Percentiles rank a stretch among this genome's conserved stretches.
Evolutionary conservation across 2,888 invertebrate genomes (phyloP).

Genomic region (Troides helena): DNA sequence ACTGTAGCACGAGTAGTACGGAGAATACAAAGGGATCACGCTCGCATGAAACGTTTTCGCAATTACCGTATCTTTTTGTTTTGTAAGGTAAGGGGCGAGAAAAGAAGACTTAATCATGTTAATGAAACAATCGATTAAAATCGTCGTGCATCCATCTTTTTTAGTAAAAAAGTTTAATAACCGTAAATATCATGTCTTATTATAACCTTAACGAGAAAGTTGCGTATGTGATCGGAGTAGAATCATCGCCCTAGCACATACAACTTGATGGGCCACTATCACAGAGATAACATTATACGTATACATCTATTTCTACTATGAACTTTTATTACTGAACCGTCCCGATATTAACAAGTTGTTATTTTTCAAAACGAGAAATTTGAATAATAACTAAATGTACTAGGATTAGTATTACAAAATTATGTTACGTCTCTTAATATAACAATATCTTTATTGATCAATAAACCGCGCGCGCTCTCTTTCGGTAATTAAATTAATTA

Average conservation of each 20-base stretch:
- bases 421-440: background rate
- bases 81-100: background rate
- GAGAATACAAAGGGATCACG: background rate
- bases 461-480: slow-evolving; percentile 20
- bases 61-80: background rate
- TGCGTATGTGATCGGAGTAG: background rate
- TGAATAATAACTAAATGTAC: background rate
- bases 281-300: background rate
- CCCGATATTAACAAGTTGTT: background rate
- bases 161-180: background rate
- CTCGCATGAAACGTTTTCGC: background rate
- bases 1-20: no score
- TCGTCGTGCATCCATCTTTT: background rate
- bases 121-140: background rate
- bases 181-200: background rate
- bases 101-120: background rate
- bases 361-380: background rate
- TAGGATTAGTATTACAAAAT: background rate
- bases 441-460: slow-evolving; percentile 20
- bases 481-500: slow-evolving; percentile 55
- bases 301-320: background rate
- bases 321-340: background rate
- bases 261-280: background rate
- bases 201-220: background rate
- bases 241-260: background rate